Percentiles rank a stretch among this genome's conserved stretches.
phyloP scores from a whole-genome alignment of 2,797 vertebrate genomes.

The Sphenodon punctatus region DNA sequence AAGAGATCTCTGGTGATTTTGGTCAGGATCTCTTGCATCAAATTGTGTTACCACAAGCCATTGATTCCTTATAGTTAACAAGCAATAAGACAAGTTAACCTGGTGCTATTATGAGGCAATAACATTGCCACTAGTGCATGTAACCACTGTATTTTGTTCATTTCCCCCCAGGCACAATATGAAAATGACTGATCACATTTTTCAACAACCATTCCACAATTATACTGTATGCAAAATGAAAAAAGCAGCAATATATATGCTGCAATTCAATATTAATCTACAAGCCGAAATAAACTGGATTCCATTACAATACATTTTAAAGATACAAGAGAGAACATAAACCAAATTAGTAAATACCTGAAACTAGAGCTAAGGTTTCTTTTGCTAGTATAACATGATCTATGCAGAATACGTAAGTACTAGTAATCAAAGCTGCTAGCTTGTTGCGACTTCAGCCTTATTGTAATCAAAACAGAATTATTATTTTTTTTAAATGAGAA shows the following conservation, averaged over 20 bases:
- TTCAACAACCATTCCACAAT: constrained; percentile 62
- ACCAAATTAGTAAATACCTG: constrained; percentile 1
- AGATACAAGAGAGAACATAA: neutral
- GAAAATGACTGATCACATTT: constrained; percentile 64
- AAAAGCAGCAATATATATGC: constrained; percentile 35
- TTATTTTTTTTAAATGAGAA: constrained; percentile 2
- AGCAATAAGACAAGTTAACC: constrained; percentile 69
- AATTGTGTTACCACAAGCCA: constrained; percentile 64
- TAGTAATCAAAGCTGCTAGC: neutral
- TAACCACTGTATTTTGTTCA: constrained; percentile 67
- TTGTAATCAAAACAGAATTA: neutral
- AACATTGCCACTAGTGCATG: constrained; percentile 64
- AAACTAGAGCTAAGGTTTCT: constrained; percentile 7
- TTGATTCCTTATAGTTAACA: constrained; percentile 74
- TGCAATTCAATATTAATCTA: constrained; percentile 45
- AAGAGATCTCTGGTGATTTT: constrained; percentile 54
- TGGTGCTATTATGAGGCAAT: constrained; percentile 53
- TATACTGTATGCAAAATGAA: constrained; percentile 59
- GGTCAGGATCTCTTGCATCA: constrained; percentile 53
- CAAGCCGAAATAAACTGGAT: constrained; percentile 36
- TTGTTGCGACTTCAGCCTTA: neutral
- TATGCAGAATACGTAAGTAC: neutral
- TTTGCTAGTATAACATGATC: neutral
- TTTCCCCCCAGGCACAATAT: constrained; percentile 66
- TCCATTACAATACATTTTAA: constrained; percentile 34